These are phyloP conservation scores for Stichodactyla helianthus DNA, from an alignment of 64 coral and sea anemone species.

Conservation along the genomic window DNA sequence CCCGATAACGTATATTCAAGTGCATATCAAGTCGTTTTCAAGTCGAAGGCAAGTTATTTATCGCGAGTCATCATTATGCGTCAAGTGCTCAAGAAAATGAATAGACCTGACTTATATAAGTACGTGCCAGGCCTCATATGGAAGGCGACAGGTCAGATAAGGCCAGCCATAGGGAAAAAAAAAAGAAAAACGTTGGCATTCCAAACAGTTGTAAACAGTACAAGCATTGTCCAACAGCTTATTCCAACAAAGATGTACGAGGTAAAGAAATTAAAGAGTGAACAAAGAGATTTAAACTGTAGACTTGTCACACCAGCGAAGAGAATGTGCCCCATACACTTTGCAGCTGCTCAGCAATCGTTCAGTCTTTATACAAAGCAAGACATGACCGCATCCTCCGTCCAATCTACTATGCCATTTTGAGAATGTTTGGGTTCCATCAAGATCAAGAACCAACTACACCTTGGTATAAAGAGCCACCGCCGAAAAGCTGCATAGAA, in stretches of 20 bases:
- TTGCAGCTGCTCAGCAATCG: background rate
- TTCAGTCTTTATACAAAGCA: background rate
- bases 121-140: too few relatives aligned
- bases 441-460: background rate
- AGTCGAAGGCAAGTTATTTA: too few relatives aligned
- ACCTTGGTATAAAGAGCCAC: background rate
- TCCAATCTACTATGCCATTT: background rate
- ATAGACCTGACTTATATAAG: too few relatives aligned
- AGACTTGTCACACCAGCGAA: background rate
- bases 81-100: too few relatives aligned
- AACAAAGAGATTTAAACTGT: too few relatives aligned
- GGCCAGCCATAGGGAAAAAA: too few relatives aligned
- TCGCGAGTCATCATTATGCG: too few relatives aligned
- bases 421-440: background rate
- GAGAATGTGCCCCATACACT: background rate
- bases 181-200: too few relatives aligned
- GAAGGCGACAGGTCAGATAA: too few relatives aligned
- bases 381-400: background rate
- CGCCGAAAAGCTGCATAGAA: background rate
- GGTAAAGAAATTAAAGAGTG: background rate
- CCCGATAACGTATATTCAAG: too few relatives aligned
- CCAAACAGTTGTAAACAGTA: background rate
- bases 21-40: too few relatives aligned
- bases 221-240: background rate
- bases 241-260: background rate